These are phyloP conservation scores for Hyles euphorbiae DNA, from an alignment of 1,140 invertebrate species.

Conservation along the genomic window DNA sequence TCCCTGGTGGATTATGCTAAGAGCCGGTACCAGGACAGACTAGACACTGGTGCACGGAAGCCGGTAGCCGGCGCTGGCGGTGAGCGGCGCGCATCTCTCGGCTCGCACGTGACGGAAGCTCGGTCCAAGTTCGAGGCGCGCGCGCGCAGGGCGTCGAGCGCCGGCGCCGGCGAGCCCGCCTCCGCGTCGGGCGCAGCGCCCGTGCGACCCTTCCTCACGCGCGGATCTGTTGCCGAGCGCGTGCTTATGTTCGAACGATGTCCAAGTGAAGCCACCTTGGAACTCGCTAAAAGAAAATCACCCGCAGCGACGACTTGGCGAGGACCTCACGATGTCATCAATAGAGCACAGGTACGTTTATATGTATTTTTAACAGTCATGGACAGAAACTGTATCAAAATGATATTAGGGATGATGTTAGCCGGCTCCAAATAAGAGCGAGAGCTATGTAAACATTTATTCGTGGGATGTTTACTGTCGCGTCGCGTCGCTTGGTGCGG, in stretches of 20 bases:
- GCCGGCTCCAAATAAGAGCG: conserved; percentile 9
- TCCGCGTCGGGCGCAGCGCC: conserved; percentile 59
- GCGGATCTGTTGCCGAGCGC: conserved; percentile 93
- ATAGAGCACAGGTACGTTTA: conserved; percentile 82
- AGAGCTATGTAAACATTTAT: conserved; percentile 21
- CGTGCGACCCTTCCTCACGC: conserved; percentile 89
- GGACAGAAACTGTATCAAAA: neutral
- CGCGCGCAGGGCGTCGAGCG: conserved; percentile 62
- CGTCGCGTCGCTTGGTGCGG: neutral
- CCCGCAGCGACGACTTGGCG: conserved; percentile 78
- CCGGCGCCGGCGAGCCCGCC: conserved; percentile 60
- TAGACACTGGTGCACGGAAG: conserved; percentile 76
- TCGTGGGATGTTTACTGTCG: conserved; percentile 20
- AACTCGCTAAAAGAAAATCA: conserved; percentile 81
- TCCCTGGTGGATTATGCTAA: conserved; percentile 82
- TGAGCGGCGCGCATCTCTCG: conserved; percentile 58
- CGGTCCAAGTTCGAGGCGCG: conserved; percentile 69
- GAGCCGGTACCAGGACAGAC: conserved; percentile 78
- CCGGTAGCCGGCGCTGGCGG: conserved; percentile 57
- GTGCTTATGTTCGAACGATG: conserved; percentile 95
- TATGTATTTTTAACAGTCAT: neutral
- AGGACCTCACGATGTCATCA: conserved; percentile 79
- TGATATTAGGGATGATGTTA: neutral
- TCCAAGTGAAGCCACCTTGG: conserved; percentile 82
- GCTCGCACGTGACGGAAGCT: conserved; percentile 61